A percentile compares a stretch with the other conserved stretches of the same genome.
Evolutionary conservation across 2,797 vertebrate species (phyloP).

Genomic region (Acanthornis magna): DNA sequence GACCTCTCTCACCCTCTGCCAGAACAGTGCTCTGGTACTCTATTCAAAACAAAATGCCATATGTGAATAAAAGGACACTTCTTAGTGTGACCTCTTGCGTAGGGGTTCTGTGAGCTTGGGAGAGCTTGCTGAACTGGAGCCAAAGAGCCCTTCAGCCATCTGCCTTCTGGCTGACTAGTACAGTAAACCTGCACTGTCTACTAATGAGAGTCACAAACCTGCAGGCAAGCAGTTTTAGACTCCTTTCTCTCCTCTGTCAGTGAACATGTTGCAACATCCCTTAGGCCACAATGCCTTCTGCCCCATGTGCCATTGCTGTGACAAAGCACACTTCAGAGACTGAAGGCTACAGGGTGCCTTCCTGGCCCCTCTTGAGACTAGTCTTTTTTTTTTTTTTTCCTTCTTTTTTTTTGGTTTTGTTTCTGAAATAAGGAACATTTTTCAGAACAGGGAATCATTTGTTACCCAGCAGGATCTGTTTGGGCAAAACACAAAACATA

Average conservation of each 20-base stretch:
- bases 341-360: not conserved
- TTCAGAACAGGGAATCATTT: not conserved
- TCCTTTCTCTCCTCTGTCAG: not conserved
- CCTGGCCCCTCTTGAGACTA: not conserved
- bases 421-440: not conserved
- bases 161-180: constrained; percentile 36
- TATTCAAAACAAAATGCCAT: constrained; percentile 54
- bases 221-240: constrained; percentile 22
- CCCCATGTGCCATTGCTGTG: not conserved
- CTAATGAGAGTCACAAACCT: constrained; percentile 33
- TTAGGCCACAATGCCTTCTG: constrained; percentile 2
- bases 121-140: constrained; percentile 38
- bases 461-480: not conserved
- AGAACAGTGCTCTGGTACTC: constrained; percentile 13
- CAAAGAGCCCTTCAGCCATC: constrained; percentile 59
- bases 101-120: constrained; percentile 8
- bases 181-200: not conserved
- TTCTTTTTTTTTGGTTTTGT: not conserved
- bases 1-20: constrained; percentile 36
- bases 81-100: not conserved
- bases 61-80: constrained; percentile 34
- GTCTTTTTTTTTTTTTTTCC: not conserved
- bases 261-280: not conserved
- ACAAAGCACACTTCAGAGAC: not conserved
- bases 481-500: not conserved